Evolutionary conservation across 2,113 vertebrate genomes (phyloP).

Genomic region (Phalacrocorax pelagicus): DNA sequence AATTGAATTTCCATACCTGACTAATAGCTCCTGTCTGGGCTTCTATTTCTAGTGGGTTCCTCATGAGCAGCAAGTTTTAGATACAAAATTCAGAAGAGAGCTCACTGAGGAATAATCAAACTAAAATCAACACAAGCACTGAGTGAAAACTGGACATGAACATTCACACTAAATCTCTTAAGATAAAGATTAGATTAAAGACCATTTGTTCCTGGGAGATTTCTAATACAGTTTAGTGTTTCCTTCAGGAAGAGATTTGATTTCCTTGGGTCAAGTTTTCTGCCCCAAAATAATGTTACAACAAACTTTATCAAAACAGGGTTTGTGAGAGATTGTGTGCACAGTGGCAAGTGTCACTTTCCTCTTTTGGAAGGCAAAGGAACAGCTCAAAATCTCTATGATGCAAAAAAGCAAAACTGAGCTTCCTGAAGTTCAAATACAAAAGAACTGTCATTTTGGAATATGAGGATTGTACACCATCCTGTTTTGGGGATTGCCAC

Average conservation of each 20-base stretch:
- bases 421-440: not conserved
- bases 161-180: not conserved
- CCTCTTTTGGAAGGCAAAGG: not conserved
- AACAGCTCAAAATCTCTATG: not conserved
- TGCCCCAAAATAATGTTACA: not conserved
- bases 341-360: not conserved
- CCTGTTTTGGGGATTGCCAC: not conserved
- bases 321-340: not conserved
- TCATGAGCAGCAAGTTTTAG: not conserved
- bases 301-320: not conserved
- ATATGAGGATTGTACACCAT: not conserved
- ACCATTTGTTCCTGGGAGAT: not conserved
- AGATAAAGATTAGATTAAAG: not conserved
- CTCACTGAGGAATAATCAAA: not conserved
- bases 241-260: not conserved
- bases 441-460: not conserved
- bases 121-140: accelerated
- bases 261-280: not conserved
- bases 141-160: not conserved
- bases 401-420: not conserved
- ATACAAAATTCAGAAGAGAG: not conserved
- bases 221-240: not conserved
- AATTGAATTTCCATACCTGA: conserved; percentile 41
- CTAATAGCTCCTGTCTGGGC: not conserved
- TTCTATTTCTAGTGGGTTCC: not conserved